phyloP scores from a whole-genome alignment of 2,113 vertebrate genomes.

The Morphnarchus princeps region DNA sequence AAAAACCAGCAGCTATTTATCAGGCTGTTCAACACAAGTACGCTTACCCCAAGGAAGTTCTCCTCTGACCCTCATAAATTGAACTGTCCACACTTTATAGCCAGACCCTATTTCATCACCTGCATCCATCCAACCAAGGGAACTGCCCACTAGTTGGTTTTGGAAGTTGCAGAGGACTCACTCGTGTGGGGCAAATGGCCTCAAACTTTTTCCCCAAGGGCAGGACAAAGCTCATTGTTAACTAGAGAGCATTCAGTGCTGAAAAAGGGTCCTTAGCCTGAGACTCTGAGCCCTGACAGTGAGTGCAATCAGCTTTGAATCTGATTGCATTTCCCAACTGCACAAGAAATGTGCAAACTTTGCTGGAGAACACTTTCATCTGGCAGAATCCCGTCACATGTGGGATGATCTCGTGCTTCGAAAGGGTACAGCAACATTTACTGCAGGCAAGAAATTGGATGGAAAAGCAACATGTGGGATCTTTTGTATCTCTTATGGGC shows the following conservation, averaged over 20 bases:
- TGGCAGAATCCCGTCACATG: background rate
- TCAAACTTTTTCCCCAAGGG: background rate
- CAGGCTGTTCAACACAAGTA: background rate
- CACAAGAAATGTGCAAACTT: background rate
- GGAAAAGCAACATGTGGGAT: background rate
- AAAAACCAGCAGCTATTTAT: background rate
- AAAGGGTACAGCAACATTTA: background rate
- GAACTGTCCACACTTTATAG: background rate
- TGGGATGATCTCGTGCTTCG: rapidly evolving
- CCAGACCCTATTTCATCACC: background rate
- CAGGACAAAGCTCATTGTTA: background rate
- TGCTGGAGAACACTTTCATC: background rate
- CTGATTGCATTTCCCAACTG: background rate
- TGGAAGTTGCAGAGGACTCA: background rate
- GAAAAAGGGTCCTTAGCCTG: background rate
- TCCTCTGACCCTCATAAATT: background rate
- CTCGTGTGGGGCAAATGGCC: background rate
- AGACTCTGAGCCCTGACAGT: background rate
- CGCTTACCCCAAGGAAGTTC: background rate
- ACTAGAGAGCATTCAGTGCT: background rate
- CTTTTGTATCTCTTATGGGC: background rate
- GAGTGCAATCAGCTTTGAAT: background rate
- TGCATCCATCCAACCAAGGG: background rate
- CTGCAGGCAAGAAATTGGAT: background rate
- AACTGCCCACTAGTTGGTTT: background rate